phyloP scores from a whole-genome alignment of 2,888 invertebrate species.

The Pristionchus maxplancki region DNA sequence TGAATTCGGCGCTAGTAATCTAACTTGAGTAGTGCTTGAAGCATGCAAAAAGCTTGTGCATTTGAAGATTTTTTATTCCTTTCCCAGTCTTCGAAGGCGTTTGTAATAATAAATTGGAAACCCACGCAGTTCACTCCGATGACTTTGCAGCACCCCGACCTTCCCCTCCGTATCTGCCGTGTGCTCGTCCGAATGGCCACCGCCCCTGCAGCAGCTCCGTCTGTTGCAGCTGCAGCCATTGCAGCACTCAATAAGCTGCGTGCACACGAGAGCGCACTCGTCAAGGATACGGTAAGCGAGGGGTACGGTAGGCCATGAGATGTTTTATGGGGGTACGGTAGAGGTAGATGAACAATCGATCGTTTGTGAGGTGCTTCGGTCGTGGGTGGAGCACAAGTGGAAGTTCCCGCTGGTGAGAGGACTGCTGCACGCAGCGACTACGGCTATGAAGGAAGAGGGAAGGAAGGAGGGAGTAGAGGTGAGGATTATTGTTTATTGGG shows the following conservation, averaged over 20 bases:
- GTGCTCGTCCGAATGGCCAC: conserved; percentile 12
- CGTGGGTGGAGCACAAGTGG: conserved; percentile 31
- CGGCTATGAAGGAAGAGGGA: not conserved
- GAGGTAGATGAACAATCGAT: not conserved
- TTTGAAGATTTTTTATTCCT: not conserved
- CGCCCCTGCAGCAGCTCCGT: not conserved
- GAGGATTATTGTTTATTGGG: not conserved
- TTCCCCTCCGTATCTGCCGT: conserved; percentile 33
- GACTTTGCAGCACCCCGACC: conserved; percentile 20
- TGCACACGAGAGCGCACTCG: not conserved
- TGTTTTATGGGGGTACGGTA: not conserved
- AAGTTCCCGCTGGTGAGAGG: not conserved
- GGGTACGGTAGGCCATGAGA: not conserved
- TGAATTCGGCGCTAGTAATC: not conserved
- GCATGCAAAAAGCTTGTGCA: not conserved
- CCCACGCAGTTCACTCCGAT: no score
- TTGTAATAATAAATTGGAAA: not conserved
- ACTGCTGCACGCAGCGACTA: conserved; percentile 2
- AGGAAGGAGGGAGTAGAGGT: not conserved
- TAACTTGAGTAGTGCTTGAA: not conserved
- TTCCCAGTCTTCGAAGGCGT: not conserved
- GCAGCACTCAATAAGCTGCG: not conserved
- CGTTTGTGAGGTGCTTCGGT: not conserved
- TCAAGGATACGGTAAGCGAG: conserved; percentile 37
- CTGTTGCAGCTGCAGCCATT: not conserved